Evolutionary conservation across 1,140 invertebrate species (phyloP).

Genomic region (Meteorus sp.): DNA sequence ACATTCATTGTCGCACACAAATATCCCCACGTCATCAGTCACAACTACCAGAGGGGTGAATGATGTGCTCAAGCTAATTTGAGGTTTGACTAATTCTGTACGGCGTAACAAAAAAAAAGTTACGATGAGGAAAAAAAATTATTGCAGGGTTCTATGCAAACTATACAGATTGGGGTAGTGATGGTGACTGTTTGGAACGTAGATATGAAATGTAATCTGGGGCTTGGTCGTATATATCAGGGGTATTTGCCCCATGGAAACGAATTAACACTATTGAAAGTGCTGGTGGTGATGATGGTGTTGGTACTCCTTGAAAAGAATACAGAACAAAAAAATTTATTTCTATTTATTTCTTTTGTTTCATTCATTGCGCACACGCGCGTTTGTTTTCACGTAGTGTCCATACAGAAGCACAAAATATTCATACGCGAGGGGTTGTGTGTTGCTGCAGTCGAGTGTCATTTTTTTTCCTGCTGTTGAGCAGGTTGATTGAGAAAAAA

Average conservation of each 20-base stretch:
- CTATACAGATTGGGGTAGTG: background rate
- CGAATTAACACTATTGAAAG: constrained; percentile 40
- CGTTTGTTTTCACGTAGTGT: constrained; percentile 25
- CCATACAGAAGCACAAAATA: background rate
- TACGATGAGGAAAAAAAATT: constrained; percentile 43
- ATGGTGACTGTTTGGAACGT: too few relatives aligned
- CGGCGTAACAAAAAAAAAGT: constrained; percentile 36
- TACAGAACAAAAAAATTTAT: constrained; percentile 5
- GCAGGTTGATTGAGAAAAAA: background rate
- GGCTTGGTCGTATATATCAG: background rate
- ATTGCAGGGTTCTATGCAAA: constrained; percentile 12
- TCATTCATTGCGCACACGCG: constrained; percentile 14
- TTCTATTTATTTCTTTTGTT: constrained; percentile 22
- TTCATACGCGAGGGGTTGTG: background rate
- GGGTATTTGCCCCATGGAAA: constrained; percentile 31
- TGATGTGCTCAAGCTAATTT: constrained; percentile 40
- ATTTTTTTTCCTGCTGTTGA: background rate
- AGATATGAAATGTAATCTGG: constrained; percentile 6
- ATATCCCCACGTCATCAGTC: background rate
- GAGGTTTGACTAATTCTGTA: constrained; percentile 48
- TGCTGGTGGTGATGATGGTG: constrained; percentile 24
- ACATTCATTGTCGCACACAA: background rate
- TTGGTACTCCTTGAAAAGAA: too few relatives aligned
- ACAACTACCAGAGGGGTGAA: constrained; percentile 10
- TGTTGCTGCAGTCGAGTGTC: background rate